Conservation (phyloP, 2,888 invertebrate genomes). For the Pemphredon lugubris region DNA sequence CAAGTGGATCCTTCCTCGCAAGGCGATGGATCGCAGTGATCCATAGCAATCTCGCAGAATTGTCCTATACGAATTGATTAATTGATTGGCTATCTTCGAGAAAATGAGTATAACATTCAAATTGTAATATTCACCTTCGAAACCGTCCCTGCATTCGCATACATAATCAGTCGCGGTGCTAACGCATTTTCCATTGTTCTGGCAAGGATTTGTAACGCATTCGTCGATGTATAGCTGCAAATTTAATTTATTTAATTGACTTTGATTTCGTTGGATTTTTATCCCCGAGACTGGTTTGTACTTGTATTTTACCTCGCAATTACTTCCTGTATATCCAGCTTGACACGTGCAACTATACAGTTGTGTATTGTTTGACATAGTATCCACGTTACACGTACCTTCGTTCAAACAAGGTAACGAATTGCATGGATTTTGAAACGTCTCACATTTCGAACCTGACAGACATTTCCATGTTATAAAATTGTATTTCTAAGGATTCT, state of each 20-base stretch:
- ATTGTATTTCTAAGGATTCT: too few relatives aligned
- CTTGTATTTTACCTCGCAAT: slow-evolving; percentile 81
- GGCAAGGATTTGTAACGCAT: slow-evolving; percentile 81
- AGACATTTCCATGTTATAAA: too few relatives aligned
- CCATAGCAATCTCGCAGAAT: slow-evolving; percentile 81
- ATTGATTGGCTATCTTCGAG: too few relatives aligned
- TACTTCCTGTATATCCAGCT: slow-evolving; percentile 81
- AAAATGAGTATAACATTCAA: not conserved
- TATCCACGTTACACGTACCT: slow-evolving; percentile 81
- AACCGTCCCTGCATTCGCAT: slow-evolving; percentile 80
- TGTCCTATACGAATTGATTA: slow-evolving; percentile 79
- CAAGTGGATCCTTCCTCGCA: slow-evolving; percentile 82
- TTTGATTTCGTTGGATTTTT: too few relatives aligned
- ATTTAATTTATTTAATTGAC: slow-evolving; percentile 12
- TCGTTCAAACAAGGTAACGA: slow-evolving; percentile 83
- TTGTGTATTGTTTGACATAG: slow-evolving; percentile 53
- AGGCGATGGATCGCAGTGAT: slow-evolving; percentile 81
- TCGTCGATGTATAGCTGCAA: slow-evolving; percentile 76
- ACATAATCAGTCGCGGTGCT: slow-evolving; percentile 80
- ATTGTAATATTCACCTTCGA: slow-evolving; percentile 62
- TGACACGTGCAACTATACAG: slow-evolving; percentile 82
- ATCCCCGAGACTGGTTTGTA: too few relatives aligned
- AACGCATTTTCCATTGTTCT: slow-evolving; percentile 82
- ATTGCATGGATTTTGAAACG: slow-evolving; percentile 81
- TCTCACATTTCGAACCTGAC: slow-evolving; percentile 83